These are phyloP conservation scores for Hippocampus abdominalis DNA, from an alignment of 2,113 vertebrate species.

Conservation along the genomic window DNA sequence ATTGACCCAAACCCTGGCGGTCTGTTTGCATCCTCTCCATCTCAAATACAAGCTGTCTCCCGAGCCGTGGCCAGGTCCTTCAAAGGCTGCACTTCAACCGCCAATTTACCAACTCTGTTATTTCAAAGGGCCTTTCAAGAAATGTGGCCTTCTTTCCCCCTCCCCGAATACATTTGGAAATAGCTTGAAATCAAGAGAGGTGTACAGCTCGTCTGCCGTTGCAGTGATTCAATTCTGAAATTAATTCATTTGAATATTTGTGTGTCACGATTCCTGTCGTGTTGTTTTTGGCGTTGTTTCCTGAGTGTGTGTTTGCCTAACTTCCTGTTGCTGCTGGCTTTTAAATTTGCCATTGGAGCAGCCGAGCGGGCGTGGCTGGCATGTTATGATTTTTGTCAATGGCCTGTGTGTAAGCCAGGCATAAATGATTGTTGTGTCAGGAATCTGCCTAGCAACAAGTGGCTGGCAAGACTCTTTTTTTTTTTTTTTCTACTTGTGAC, in stretches of 20 bases:
- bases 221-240: no score
- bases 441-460: conserved; percentile 1
- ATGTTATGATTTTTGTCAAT: background rate
- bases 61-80: background rate
- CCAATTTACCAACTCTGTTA: background rate
- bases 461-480: background rate
- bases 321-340: background rate
- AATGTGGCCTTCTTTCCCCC: background rate
- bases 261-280: background rate
- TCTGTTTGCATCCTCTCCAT: background rate
- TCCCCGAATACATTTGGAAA: background rate
- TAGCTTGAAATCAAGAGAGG: no score
- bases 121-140: background rate
- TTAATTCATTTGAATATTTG: no score
- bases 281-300: background rate
- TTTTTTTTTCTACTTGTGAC: background rate
- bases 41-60: background rate
- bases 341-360: no score
- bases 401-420: background rate
- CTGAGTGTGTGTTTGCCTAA: background rate
- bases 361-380: no score
- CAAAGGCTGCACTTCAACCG: background rate
- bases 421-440: background rate
- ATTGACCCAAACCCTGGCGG: background rate
- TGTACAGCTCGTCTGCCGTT: no score